These are phyloP conservation scores for Orthonyx spaldingii DNA, from an alignment of 2,113 vertebrate genomes.

Conservation along the genomic window DNA sequence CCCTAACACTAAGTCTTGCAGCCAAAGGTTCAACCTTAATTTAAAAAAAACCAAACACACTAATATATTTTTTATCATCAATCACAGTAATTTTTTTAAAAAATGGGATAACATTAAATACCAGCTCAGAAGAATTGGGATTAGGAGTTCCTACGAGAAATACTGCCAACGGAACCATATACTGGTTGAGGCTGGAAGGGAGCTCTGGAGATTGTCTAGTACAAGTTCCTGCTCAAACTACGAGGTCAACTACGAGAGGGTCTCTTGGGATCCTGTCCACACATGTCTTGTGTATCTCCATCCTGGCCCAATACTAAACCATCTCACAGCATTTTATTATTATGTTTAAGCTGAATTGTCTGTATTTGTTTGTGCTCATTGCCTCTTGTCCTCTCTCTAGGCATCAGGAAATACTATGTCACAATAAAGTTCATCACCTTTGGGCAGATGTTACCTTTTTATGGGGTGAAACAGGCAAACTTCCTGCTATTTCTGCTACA, in stretches of 20 bases:
- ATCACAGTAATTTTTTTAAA: background rate
- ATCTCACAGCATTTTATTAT: background rate
- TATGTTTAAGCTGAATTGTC: background rate
- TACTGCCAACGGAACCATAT: background rate
- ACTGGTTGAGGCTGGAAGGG: background rate
- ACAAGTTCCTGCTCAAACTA: background rate
- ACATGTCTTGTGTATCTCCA: background rate
- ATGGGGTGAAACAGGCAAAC: background rate
- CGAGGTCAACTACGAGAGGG: rapidly evolving
- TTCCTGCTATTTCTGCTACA: background rate
- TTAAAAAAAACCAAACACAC: background rate
- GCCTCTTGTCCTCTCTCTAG: background rate
- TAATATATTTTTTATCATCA: background rate
- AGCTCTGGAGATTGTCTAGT: background rate
- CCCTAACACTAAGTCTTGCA: background rate
- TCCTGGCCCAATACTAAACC: background rate
- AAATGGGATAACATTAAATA: background rate
- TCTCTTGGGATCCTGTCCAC: background rate
- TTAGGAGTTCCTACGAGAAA: background rate
- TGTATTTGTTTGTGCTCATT: background rate
- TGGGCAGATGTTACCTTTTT: background rate
- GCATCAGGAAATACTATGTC: background rate
- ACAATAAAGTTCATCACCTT: background rate
- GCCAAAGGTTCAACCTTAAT: background rate
- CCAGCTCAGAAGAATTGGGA: background rate